phyloP scores from a whole-genome alignment of 2,797 vertebrate genomes.

The Manis crassicaudata region DNA sequence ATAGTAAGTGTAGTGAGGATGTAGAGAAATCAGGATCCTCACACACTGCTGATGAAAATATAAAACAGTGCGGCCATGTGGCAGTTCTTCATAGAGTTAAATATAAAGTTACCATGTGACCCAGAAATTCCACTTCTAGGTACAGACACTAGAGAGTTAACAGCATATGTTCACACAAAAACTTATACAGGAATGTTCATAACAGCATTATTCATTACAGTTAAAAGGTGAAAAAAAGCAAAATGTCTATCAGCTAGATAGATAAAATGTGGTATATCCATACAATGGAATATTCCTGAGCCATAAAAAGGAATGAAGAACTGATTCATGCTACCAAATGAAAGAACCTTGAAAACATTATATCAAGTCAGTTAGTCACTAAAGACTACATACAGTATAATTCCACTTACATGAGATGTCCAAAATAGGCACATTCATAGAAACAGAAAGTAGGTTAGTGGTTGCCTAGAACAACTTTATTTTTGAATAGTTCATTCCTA shows the following conservation, averaged over 20 bases:
- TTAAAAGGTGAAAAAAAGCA: neutral
- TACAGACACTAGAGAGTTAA: neutral
- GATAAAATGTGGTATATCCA: neutral
- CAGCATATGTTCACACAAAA: neutral
- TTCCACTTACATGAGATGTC: neutral
- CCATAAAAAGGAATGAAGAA: neutral
- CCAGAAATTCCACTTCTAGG: neutral
- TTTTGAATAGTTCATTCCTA: neutral
- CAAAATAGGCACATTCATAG: neutral
- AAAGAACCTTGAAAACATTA: neutral
- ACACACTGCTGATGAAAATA: neutral
- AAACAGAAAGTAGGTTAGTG: constrained; percentile 8
- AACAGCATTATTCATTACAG: neutral
- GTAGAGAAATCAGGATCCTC: neutral
- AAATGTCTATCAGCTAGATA: neutral
- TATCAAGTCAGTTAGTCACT: neutral
- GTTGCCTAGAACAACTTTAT: neutral
- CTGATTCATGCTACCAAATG: neutral
- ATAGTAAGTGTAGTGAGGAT: neutral
- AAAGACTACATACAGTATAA: neutral
- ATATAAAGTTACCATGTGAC: neutral
- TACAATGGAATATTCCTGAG: constrained; percentile 5
- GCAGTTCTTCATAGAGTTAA: constrained; percentile 17
- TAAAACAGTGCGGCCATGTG: neutral
- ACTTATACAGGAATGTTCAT: neutral